A percentile compares a stretch with the other conserved stretches of the same genome.
Evolutionary conservation across 1,140 invertebrate genomes (phyloP).

Genomic region (Cydia strobilella): DNA sequence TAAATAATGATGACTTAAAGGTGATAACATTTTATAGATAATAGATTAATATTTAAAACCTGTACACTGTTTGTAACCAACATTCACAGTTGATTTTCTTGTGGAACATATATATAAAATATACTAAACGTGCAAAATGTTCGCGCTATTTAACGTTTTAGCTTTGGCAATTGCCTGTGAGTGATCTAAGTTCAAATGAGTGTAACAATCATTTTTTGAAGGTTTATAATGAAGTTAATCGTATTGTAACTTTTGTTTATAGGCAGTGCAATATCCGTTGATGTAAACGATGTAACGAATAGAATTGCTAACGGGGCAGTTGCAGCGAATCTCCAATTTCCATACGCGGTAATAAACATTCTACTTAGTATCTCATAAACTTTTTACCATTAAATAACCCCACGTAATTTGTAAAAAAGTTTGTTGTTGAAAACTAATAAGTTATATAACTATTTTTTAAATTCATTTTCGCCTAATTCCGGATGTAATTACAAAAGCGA

Average conservation of each 20-base stretch:
- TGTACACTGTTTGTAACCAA: not conserved
- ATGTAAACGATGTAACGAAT: not conserved
- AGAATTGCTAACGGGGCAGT: not conserved
- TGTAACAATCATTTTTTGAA: not conserved
- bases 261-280: conserved; percentile 20
- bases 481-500: too few species aligned
- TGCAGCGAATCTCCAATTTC: conserved; percentile 5
- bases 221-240: not conserved
- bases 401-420: too few species aligned
- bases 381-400: not conserved
- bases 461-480: too few species aligned
- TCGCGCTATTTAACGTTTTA: not conserved
- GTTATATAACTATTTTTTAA: too few species aligned
- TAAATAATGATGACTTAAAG: not conserved
- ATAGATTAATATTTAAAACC: conserved; percentile 14
- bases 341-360: conserved; percentile 9
- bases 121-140: not conserved
- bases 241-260: conserved; percentile 9
- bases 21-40: conserved; percentile 21
- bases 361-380: not conserved
- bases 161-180: conserved; percentile 8
- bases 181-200: not conserved
- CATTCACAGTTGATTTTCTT: not conserved
- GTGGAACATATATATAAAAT: not conserved
- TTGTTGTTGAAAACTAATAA: too few species aligned